phyloP scores from a whole-genome alignment of 2,113 vertebrate species.

The Hipposideros armiger region DNA sequence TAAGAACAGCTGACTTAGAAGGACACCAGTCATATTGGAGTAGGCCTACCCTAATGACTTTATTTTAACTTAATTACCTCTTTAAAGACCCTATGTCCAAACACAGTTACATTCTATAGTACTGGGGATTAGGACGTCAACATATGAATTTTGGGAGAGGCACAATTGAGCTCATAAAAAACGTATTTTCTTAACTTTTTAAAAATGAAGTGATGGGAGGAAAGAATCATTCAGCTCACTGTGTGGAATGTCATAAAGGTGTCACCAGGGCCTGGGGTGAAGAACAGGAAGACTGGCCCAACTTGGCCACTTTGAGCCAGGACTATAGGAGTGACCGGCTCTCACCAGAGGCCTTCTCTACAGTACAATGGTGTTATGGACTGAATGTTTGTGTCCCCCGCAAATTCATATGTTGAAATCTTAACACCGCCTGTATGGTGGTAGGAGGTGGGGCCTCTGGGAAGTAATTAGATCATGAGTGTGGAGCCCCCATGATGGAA shows the following conservation, averaged over 20 bases:
- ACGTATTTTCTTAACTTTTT: not conserved
- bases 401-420: not conserved
- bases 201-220: not conserved
- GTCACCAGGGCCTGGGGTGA: not conserved
- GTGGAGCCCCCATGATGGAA: not conserved
- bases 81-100: not conserved
- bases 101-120: not conserved
- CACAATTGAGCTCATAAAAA: not conserved
- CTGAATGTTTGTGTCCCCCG: not conserved
- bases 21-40: not conserved
- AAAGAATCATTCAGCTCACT: not conserved
- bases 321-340: not conserved
- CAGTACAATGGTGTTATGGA: not conserved
- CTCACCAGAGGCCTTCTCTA: not conserved
- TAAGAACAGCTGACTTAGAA: not conserved
- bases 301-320: not conserved
- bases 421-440: not conserved
- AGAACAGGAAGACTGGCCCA: not conserved
- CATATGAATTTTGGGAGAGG: not conserved
- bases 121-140: not conserved
- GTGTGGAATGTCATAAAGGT: not conserved
- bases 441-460: not conserved
- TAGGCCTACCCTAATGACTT: not conserved
- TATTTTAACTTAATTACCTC: not conserved
- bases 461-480: not conserved